Percentiles rank a stretch among this genome's conserved stretches.
Conservation (phyloP, 2,797 vertebrate species). For the Catharus ustulatus region DNA sequence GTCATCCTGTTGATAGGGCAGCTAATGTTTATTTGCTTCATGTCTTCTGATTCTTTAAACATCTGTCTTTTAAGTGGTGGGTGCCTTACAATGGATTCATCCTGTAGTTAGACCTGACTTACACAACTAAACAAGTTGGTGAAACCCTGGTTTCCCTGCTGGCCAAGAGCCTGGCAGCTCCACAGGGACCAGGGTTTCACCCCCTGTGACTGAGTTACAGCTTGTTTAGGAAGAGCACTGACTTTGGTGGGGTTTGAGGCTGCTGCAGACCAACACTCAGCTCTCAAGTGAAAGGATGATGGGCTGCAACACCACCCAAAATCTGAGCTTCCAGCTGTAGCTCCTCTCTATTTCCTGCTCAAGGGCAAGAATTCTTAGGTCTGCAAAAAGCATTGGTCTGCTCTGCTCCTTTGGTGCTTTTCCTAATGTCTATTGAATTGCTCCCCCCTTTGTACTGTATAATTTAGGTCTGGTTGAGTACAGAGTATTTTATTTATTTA, state of each 20-base stretch:
- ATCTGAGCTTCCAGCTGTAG: background rate
- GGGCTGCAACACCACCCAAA: background rate
- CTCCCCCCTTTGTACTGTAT: background rate
- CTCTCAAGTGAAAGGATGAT: background rate
- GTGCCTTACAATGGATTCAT: slow-evolving; percentile 1
- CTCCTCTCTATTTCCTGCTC: background rate
- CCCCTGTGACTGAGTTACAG: background rate
- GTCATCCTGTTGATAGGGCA: slow-evolving; percentile 50
- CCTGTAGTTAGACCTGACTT: background rate
- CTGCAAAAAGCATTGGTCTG: background rate
- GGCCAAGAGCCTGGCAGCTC: background rate
- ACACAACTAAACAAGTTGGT: background rate
- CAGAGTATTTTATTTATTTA: slow-evolving; percentile 64
- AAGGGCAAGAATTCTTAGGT: background rate
- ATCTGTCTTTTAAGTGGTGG: slow-evolving; percentile 7
- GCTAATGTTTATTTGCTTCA: slow-evolving; percentile 28
- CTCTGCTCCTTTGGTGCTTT: background rate
- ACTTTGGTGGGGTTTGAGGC: background rate
- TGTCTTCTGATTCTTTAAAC: slow-evolving; percentile 23
- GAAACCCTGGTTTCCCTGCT: background rate
- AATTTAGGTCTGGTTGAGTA: slow-evolving; percentile 44
- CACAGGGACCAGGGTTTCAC: background rate
- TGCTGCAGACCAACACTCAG: background rate
- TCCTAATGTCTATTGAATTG: background rate
- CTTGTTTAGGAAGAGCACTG: background rate